phyloP scores from a whole-genome alignment of 2,888 invertebrate species.

The Cylloceria caligata region DNA sequence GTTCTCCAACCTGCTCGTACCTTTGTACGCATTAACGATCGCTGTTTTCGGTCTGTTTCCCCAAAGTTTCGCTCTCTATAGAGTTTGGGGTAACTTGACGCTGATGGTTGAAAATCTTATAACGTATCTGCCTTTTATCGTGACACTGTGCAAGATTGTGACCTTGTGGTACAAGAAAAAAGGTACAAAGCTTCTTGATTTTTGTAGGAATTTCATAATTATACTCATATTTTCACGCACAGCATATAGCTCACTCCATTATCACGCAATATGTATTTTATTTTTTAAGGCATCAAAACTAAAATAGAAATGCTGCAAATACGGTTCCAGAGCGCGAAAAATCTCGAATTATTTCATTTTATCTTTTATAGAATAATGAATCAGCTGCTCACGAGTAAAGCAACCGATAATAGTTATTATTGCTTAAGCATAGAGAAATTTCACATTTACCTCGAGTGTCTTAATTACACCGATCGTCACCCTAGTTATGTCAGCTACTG shows the following conservation, averaged over 20 bases:
- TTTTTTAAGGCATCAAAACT: no score
- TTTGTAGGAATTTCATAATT: background rate
- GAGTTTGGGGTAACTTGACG: conserved; percentile 57
- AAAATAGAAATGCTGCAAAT: no score
- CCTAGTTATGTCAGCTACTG: background rate
- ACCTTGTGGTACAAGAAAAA: conserved; percentile 61
- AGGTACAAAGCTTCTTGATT: conserved; percentile 30
- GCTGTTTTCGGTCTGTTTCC: conserved; percentile 48
- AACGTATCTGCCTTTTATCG: conserved; percentile 46
- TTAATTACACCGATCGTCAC: no score
- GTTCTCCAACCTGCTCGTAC: conserved; percentile 36
- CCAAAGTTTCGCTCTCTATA: conserved; percentile 40
- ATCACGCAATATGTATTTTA: no score
- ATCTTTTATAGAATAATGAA: background rate
- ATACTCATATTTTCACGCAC: background rate
- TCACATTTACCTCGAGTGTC: no score
- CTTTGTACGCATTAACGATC: conserved; percentile 11
- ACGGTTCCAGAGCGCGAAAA: no score
- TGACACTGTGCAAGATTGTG: conserved; percentile 45
- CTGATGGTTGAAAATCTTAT: conserved; percentile 59
- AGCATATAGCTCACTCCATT: no score
- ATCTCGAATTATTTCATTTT: background rate
- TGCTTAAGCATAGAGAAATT: no score
- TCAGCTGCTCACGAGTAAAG: no score
- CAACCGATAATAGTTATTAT: no score